Base-by-base conservation (phyloP, 1,140 invertebrate species). In the Triops cancriformis region DNA sequence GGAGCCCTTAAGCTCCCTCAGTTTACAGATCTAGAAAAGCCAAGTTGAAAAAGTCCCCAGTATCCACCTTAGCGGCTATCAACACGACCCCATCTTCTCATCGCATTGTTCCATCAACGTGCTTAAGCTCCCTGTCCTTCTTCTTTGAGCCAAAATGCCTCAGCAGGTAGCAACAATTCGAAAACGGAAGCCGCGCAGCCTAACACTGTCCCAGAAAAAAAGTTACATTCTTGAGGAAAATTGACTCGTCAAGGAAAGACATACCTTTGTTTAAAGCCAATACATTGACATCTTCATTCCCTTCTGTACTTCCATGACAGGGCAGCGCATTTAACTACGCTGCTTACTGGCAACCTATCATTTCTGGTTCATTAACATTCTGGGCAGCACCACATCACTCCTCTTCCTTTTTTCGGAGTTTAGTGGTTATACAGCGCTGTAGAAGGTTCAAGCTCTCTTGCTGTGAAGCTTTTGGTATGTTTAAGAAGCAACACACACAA, bases 231-330 rank as follows among this genome's bases (percentile, higher is more conserved):
- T 64, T 23, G 2, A 64, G 51, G 51, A 64, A 64, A 64, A 64
- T 64, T 64, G 51, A 64, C 51, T 64, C 51, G 51, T 64, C 51
- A 64, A 64, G 14, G 7, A 64, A 64, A 64, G 14, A 12, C 14
- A 64, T 64, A 64, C 18, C 51, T 64, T 12, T 64, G 51, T 64
- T 64, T 64, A 64, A 64, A 64, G n/a, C 51, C 51, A 64, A 23
- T 64, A 64, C 51, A 64, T 64, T 64, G 51, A 64, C 51, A 64
- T n/a, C 51, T 64, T 64, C 51, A 64, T 64, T 64, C 31, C 31
- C 31, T 64, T 18, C 51, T 14, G 3, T 7, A 64, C 23, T 64
- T 23, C 51, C 51, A 4, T 64, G 51, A 23, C 51, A 64, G 23
- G 51, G 18, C 51, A 64, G 51, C 51, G 51, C 51, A 23, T 64